A percentile compares a stretch with the other conserved stretches of the same genome.
phyloP scores from a whole-genome alignment of 2,113 vertebrate species.

The Solea solea region DNA sequence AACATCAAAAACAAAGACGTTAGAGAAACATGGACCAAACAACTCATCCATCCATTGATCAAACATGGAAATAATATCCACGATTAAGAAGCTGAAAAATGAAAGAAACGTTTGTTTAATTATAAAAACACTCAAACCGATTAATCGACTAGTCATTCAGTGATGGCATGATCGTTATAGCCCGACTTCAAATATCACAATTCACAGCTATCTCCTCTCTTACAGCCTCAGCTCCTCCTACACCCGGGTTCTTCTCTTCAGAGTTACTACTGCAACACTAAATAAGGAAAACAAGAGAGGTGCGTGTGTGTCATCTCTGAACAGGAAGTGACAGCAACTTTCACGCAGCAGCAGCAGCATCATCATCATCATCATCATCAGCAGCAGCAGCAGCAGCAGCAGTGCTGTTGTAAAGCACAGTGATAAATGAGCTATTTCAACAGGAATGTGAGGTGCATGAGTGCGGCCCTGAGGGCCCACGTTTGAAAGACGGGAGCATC shows the following conservation, averaged over 20 bases:
- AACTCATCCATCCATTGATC: no score
- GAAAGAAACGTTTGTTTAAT: no score
- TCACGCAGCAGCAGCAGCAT: background rate
- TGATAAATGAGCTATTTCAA: constrained; percentile 33
- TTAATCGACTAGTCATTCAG: no score
- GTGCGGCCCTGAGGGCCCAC: constrained; percentile 21
- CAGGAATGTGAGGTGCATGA: constrained; percentile 43
- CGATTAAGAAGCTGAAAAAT: no score
- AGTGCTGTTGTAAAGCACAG: background rate
- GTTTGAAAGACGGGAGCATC: constrained; percentile 20
- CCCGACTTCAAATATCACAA: background rate
- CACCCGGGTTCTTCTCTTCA: background rate
- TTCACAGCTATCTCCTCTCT: background rate
- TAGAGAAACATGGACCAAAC: no score
- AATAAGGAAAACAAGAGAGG: background rate
- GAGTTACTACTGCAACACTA: constrained; percentile 21
- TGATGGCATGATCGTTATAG: no score
- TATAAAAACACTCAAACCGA: no score
- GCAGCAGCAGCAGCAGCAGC: constrained; percentile 4
- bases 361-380: no score
- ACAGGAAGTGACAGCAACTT: constrained; percentile 26
- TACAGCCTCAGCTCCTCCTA: constrained; percentile 28
- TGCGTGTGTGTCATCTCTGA: constrained; percentile 14
- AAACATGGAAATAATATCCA: no score
- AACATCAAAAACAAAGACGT: no score